These are phyloP conservation scores for Lepidonotus clava DNA, from an alignment of 2,888 invertebrate species.

Conservation along the genomic window DNA sequence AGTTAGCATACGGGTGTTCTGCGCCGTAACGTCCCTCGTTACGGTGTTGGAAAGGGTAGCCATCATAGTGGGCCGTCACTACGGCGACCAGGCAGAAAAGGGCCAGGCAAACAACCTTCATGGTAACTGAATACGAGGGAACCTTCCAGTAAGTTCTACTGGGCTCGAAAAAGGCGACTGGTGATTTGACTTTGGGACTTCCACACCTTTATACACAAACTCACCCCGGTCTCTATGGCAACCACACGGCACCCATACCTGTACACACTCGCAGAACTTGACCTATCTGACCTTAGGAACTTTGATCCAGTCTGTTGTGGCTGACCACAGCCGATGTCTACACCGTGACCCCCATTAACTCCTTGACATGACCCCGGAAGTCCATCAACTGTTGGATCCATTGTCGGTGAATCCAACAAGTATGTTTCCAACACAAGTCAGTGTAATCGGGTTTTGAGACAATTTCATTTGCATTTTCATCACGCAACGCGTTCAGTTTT, in stretches of 20 bases:
- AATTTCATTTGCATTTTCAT: too few species aligned
- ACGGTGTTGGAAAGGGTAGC: slow-evolving; percentile 12
- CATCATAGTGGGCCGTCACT: neutral
- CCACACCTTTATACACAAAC: too few species aligned
- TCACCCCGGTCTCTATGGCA: too few species aligned
- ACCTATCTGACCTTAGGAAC: neutral
- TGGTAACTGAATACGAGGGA: too few species aligned
- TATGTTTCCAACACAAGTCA: too few species aligned
- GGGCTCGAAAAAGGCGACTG: too few species aligned
- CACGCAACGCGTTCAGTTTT: too few species aligned
- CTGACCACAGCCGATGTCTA: neutral
- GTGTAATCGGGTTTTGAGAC: too few species aligned
- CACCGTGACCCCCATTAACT: neutral
- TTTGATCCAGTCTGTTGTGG: neutral
- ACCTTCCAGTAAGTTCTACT: too few species aligned
- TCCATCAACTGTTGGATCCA: too few species aligned
- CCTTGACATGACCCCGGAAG: slow-evolving; percentile 5
- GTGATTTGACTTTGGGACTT: too few species aligned
- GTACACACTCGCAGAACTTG: neutral
- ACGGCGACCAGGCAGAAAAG: neutral
- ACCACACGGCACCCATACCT: neutral
- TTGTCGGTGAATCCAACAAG: too few species aligned
- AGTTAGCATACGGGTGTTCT: slow-evolving; percentile 28
- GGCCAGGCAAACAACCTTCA: neutral
- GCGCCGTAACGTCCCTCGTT: slow-evolving; percentile 11